Conservation (phyloP, 2,797 vertebrate species). For the Enteromius mattozi region DNA sequence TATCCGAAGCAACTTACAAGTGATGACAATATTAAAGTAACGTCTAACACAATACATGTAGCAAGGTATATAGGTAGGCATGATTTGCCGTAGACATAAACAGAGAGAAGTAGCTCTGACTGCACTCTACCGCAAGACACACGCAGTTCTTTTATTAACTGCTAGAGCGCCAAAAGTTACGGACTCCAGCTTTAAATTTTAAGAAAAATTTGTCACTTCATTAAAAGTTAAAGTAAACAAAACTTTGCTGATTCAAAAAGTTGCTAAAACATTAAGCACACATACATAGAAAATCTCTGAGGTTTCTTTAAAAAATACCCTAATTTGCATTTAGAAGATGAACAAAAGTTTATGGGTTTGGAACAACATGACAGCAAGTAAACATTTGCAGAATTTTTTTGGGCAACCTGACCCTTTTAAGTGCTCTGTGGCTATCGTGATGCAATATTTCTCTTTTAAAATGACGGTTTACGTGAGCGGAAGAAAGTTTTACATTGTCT, state of each 20-base stretch:
- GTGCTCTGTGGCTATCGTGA: conserved; percentile 51
- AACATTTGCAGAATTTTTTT: background rate
- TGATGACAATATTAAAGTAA: background rate
- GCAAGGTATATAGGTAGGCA: too few species aligned
- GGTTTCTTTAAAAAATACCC: background rate
- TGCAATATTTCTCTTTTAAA: conserved; percentile 63
- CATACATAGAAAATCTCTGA: background rate
- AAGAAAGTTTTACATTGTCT: conserved; percentile 67
- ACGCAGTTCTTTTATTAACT: too few species aligned
- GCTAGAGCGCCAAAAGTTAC: too few species aligned
- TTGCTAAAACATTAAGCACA: background rate
- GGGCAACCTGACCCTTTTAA: conserved; percentile 9
- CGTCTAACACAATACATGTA: too few species aligned
- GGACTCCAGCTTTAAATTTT: background rate
- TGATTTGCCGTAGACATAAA: too few species aligned
- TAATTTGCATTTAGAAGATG: background rate
- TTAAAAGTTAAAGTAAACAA: background rate
- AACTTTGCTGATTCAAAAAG: background rate
- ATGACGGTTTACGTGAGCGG: conserved; percentile 60
- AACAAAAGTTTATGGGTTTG: background rate
- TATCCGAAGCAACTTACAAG: background rate
- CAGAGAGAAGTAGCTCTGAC: too few species aligned
- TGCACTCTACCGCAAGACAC: too few species aligned
- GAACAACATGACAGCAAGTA: background rate
- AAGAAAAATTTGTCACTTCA: background rate